Conservation (phyloP, 2,113 vertebrate species). For the Cyphomyrus plagiostoma region DNA sequence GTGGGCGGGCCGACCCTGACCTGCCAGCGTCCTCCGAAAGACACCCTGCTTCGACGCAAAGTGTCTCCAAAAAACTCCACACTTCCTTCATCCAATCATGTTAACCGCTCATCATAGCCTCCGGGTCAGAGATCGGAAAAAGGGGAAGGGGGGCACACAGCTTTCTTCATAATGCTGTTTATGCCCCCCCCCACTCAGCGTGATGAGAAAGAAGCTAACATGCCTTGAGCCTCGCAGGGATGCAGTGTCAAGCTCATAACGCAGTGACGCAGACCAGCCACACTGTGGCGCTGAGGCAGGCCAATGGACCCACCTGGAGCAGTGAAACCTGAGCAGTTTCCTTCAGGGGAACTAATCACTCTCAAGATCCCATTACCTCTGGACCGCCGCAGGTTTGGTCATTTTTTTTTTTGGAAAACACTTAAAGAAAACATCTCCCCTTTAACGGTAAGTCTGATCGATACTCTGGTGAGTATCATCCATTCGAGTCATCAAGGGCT, state of each 20-base stretch:
- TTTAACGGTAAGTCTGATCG: background rate
- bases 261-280: background rate
- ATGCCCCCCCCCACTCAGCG: background rate
- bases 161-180: background rate
- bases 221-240: background rate
- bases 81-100: background rate
- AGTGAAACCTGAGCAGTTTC: background rate
- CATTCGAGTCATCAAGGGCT: background rate
- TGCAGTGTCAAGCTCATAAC: background rate
- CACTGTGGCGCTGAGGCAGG: background rate
- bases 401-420: background rate
- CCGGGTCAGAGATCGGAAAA: background rate
- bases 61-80: background rate
- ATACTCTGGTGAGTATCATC: background rate
- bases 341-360: background rate
- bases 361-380: background rate
- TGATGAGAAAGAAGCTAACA: background rate
- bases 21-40: background rate
- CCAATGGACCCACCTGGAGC: background rate
- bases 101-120: too few species aligned
- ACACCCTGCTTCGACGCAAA: background rate
- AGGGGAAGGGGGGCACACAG: background rate
- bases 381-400: background rate
- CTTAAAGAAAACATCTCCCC: constrained; percentile 4
- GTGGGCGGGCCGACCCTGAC: background rate